Conservation (phyloP, 2,113 vertebrate genomes). For the Thymallus thymallus region DNA sequence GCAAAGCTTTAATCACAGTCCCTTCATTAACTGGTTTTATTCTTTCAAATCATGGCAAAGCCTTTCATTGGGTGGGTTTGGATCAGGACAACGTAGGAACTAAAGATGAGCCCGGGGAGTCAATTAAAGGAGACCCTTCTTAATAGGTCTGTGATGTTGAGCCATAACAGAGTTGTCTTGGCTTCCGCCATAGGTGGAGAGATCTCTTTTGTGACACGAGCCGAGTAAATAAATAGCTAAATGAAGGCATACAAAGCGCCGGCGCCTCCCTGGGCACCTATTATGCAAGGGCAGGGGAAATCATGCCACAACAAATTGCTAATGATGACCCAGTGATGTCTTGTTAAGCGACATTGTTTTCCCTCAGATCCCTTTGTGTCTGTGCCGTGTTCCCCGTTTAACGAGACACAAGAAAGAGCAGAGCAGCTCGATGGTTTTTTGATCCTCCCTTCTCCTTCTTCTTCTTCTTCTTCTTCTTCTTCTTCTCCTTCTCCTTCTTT, state of each 20-base stretch:
- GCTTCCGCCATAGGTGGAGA: constrained; percentile 63
- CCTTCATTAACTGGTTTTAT: constrained; percentile 27
- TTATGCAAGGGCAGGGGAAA: constrained; percentile 75
- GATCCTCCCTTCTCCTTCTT: constrained; percentile 37
- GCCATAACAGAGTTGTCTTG: constrained; percentile 65
- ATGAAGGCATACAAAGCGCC: constrained; percentile 66
- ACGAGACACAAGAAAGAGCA: constrained; percentile 71
- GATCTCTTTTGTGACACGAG: constrained; percentile 70
- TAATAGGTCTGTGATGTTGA: constrained; percentile 67
- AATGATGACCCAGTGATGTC: constrained; percentile 82
- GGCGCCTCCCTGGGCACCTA: constrained; percentile 71
- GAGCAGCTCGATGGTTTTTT: constrained; percentile 58
- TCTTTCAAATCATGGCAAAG: constrained; percentile 33
- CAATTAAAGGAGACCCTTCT: constrained; percentile 73
- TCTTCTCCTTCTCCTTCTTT: constrained; percentile 38
- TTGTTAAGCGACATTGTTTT: constrained; percentile 81
- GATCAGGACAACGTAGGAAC: constrained; percentile 57
- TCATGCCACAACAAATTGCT: constrained; percentile 79
- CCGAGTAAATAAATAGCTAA: constrained; percentile 76
- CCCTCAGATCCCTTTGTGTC: constrained; percentile 75
- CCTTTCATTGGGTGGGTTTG: constrained; percentile 64
- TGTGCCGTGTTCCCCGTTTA: constrained; percentile 66
- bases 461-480: constrained; percentile 45
- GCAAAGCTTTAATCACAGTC: not conserved
- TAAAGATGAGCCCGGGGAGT: constrained; percentile 66